Evolutionary conservation across 35 echinoderm and acorn worm species (phyloP).

Genomic region (Ptychodera flava): DNA sequence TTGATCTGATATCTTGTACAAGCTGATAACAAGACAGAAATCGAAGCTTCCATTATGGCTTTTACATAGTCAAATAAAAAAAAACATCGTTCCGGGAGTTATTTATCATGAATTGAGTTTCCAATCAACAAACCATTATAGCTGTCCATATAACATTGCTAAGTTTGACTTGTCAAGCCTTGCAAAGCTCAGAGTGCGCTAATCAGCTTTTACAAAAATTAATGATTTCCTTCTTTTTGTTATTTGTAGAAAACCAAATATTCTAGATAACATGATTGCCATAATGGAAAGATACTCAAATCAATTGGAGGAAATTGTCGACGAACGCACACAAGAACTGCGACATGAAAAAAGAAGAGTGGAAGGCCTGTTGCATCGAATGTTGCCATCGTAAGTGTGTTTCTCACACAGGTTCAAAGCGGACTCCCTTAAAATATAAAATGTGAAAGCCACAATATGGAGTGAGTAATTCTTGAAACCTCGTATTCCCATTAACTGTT

Average conservation of each 20-base stretch:
- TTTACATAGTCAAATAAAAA: too few species aligned
- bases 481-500: not conserved
- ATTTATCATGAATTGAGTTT: too few species aligned
- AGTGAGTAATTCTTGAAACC: not conserved
- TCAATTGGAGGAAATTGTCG: conserved; percentile 92
- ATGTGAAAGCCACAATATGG: not conserved
- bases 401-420: not conserved
- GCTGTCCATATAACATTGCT: too few species aligned
- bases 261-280: conserved; percentile 97
- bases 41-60: too few species aligned
- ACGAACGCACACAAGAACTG: conserved; percentile 81
- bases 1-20: too few species aligned
- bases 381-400: conserved; percentile 87
- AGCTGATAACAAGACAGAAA: too few species aligned
- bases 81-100: too few species aligned
- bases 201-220: too few species aligned
- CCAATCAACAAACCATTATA: too few species aligned
- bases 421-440: not conserved
- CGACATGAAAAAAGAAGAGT: conserved; percentile 80
- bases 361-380: conserved; percentile 83
- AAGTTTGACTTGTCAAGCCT: too few species aligned
- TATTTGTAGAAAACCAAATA: conserved; percentile 98
- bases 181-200: too few species aligned
- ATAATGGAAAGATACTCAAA: conserved; percentile 99
- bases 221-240: too few species aligned